Evolutionary conservation across 37 sponge, comb jelly and placozoan genomes (phyloP).

Genomic region (Beroe forskalii): DNA sequence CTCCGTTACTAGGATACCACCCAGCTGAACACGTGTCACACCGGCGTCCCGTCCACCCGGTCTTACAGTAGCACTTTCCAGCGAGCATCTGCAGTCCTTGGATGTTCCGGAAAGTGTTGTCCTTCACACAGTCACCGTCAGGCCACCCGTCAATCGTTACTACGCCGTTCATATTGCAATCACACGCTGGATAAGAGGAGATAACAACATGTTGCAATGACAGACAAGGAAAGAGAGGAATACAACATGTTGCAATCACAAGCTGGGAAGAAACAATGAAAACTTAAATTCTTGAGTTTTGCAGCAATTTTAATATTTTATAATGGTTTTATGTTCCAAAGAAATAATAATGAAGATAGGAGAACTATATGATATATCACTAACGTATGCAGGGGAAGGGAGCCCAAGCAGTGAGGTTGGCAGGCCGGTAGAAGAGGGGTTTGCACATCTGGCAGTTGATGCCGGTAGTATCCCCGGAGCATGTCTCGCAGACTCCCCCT

Average conservation of each 20-base stretch:
- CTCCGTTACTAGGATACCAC: conserved; percentile 1
- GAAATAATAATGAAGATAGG: too few species aligned
- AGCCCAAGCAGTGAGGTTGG: conserved; percentile 42
- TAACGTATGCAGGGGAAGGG: conserved; percentile 44
- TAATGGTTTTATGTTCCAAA: too few species aligned
- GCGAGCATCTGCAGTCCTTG: neutral
- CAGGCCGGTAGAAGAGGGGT: conserved; percentile 27
- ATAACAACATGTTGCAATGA: too few species aligned
- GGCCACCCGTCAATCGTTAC: conserved; percentile 15
- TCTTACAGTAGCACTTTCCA: conserved; percentile 32
- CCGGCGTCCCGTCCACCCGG: conserved; percentile 6
- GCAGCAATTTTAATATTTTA: too few species aligned
- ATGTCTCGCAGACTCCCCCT: neutral
- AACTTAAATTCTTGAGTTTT: too few species aligned
- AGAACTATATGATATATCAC: too few species aligned
- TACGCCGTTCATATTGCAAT: conserved; percentile 1
- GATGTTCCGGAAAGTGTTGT: conserved; percentile 41
- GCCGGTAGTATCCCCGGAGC: conserved; percentile 11
- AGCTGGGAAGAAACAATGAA: too few species aligned
- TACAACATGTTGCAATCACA: too few species aligned
- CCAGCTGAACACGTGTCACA: conserved; percentile 13
- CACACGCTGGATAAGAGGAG: neutral
- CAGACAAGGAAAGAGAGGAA: too few species aligned
- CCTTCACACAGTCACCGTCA: conserved; percentile 47
- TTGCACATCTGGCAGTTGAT: conserved; percentile 40